Evolutionary conservation across 2,113 vertebrate species (phyloP), one percentile per base, ranked within the genome.

Genomic region (Casuarius casuarius): DNA sequence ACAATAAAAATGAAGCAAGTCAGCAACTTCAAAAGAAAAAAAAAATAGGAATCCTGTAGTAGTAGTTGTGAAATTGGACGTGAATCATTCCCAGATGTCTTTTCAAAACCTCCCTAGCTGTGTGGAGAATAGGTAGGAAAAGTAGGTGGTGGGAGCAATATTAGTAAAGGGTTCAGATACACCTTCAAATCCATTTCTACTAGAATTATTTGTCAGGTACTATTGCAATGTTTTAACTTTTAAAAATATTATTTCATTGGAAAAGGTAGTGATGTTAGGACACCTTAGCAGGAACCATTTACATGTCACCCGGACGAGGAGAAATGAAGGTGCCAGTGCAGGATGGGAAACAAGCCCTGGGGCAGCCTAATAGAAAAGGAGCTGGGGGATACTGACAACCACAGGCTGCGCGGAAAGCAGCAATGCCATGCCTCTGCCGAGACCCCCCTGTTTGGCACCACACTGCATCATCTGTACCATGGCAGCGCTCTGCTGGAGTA

Each of bases 351-450:
- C 19, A 73, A 16, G 17, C 25, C 5, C 13, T 67, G 19, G 38
- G 13, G 49, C 25, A 85, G 19, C 68, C 61, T n/a, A 10, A 5
- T 29, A 35, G 49, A 61, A 56, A 17, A 58, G 20, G 33, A 85
- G 12, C 2, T n/a, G 22, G 35, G 21, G 61, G 35, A 48, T 61
- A 23, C 1, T 31, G 46, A 46, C 62, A 28, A 22, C 42, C 20
- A 15, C 2, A 58, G 67, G 35, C 29, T 49, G 33, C 29, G 48
- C 29, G 42, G 31, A 68, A 48, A 76, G 38, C 44, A 59, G 12
- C 14, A 31, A 4, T 0, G 0, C 0, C 18, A 0, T 44, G 51
- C 40, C 38, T 68, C 63, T 67, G 22, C 15, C n/a, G 59, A 44
- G 48, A 72, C n/a, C 35, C 28, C 25, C 17, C 22, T 40, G 38